Evolutionary conservation across 1,140 invertebrate genomes (phyloP), one percentile per base, ranked within the genome.

Genomic region (Megalonaias nervosa): DNA sequence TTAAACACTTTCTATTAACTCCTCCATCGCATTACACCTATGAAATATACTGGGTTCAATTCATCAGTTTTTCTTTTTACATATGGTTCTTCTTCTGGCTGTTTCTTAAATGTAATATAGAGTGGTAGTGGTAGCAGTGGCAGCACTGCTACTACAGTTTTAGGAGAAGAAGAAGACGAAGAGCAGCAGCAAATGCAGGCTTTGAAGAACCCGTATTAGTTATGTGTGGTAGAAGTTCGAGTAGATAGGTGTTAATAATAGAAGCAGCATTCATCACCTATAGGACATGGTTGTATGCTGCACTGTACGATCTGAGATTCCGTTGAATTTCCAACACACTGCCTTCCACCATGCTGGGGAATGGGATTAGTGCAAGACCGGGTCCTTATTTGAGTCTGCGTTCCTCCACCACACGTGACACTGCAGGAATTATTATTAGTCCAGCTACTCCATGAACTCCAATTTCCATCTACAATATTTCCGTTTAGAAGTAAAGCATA

Each of bases 331-430:
- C 80, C 80, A 9, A 48, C 70, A 75, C 85, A 87, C 31, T 76
- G 59, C 21, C 55, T 70, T 16, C 86, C 86, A 12, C 65, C 74
- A 77, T 81, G 74, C 65, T 71, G 72, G 21, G 86, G 86, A 19
- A 58, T 23, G 21, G 85, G 85, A n/a, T 69, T 77, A 11, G 62
- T 74, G 70, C 88, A 89, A 31, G 26, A 31, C 1, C 26, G 26
- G 9, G 69, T 66, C 15, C 88, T 73, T 1, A 13, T 93, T n/a
- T 97, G 93, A 67, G 93, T 94, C 17, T 94, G 92, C 60, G 94
- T 92, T 0, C 97, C 97, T 89, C 97, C 95, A 1, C 97, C 97
- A 88, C 97, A 99, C 0, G 95, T 95, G 0, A 95, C 95, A 81
- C 94, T 96, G 91, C 97, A 99, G 5, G 94, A 92, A 9, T 95